Evolutionary conservation across 2,888 invertebrate genomes (phyloP), one percentile per base, ranked within the genome.

Genomic region (Bombyx huttoni): DNA sequence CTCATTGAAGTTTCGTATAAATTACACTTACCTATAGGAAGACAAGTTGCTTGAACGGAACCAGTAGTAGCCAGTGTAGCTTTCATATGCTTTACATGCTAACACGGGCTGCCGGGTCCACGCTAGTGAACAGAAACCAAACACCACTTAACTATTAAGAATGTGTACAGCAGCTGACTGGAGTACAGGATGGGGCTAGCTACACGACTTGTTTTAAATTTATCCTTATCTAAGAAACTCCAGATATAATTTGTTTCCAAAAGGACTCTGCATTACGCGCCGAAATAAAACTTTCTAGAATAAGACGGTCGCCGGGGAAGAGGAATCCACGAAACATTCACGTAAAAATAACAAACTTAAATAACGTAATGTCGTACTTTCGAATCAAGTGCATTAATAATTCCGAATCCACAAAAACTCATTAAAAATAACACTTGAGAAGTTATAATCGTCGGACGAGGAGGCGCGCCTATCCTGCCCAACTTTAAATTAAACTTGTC

Each of bases 401-500:
- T 75, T 66, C 65, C 54, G 70, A 75, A 75, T 72, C 68, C 69
- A 65, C 66, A 70, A 74, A 78, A 84, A 80, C 75, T 82, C 82
- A 80, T 83, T 83, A 81, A 81, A 83, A 82, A 83, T 83, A 81
- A 79, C 83, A 80, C 75, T 81, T 77, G 61, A 46, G 64, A 82
- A 84, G 73, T 81, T 81, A 75, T 82, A 80, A 82, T 78, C 78
- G 79, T 70, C 70, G 60, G 66, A 67, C 65, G 60, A 65, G 66
- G 61, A 66, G 65, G 62, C 67, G 72, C 77, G 75, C 71, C 76
- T 70, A 67, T 68, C 63, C 68, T 73, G 63, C 68, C 61, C 64
- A 83, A 84, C 70, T 82, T 85, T 85, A 83, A 84, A 84, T 85
- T 84, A 78, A 78, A 79, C 73, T 83, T 84, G 84, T 83, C 85